Evolutionary conservation across 2,888 invertebrate species (phyloP), one percentile per base, ranked within the genome.

Genomic region (Volucella inflata): DNA sequence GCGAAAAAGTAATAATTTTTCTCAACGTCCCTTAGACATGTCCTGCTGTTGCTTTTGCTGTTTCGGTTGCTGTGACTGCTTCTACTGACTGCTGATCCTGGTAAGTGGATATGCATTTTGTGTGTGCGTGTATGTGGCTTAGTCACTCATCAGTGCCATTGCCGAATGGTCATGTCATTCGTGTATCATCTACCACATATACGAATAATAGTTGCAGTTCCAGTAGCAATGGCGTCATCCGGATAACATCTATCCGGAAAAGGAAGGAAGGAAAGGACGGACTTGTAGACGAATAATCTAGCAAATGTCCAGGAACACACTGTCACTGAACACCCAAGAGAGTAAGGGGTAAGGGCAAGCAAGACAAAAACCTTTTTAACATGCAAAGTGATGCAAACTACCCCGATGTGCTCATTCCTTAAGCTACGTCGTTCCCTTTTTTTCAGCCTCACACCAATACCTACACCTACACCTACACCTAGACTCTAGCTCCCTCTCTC

Each of bases 321-420:
- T 12, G 40, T 51, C 40, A 40, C 38, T 11, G 2, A 16, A 14
- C 14, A 44, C 8, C 11, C 44, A 3, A 12, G 38, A 14, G 59
- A 30, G 77, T 11, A 46, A 30, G 44, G 62, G 57, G 64, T 42
- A 30, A 30, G 6, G 6, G 38, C 71, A 80, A 14, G 50, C 17
- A 79, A 75, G 80, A 79, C 75, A 84, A 76, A 84, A 84, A 80
- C 80, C 70, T 76, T 53, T 84, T 80, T 60, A 84, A 65, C 80
- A 84, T 84, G 84, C 70, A 84, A 84, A 84, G 67, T 76, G 80
- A 80, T 84, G 84, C 75, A 71, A 79, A 74, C 50, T 48, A 65
- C 44, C 11, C 59, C 44, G 42, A 65, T 17, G 48, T 36, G 51
- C n/a, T 36, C 59, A 42, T 46, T 12, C 38, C 50, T 30, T 30